Evolutionary conservation across 2,113 vertebrate genomes (phyloP), one percentile per base, ranked within the genome.

Genomic region (Rhinoderma darwinii): DNA sequence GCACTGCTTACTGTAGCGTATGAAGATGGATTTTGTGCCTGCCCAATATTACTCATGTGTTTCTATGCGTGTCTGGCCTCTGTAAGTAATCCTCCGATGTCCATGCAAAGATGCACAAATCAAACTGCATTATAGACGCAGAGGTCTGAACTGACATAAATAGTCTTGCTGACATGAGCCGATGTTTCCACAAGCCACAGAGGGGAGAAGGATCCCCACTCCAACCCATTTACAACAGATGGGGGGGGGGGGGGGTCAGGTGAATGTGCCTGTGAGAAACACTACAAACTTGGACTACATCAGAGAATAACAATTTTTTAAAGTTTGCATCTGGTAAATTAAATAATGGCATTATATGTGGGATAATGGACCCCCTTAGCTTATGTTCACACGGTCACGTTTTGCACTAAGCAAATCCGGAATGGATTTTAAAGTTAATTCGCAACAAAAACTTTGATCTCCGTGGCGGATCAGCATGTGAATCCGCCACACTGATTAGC

Each of bases 21-120:
- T 63, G 59, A 63, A 63, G 35, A 61, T 39, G 22, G 6, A 15
- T 81, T 41, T 11, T 43, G 56, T 43, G 54, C 78, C 37, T 37
- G 35, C 78, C 54, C 37, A 63, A 39, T 25, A 61, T 43, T 81
- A 41, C 56, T 41, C 41, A 51, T 70, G 78, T 27, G 56, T 54
- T 51, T 39, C 51, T 80, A 37, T 59, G 78, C 27, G 51, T 81
- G 66, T 41, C 76, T 79, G 75, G 68, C 30, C 76, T 59, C 44
- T 73, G 78, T 56, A 72, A 70, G 59, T 80, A 50, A 82, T 82
- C 61, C 63, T 81, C 66, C 50, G 51, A 81, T 86, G 85, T 56
- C 85, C 77, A 81, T 86, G 76, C 77, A 86, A 73, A 86, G 76
- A 56, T 73, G 77, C 47, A 87, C 86, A 87, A 74, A 82, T 87